phyloP scores from a whole-genome alignment of 2,113 vertebrate species.

The Heterotilapia buettikoferi region DNA sequence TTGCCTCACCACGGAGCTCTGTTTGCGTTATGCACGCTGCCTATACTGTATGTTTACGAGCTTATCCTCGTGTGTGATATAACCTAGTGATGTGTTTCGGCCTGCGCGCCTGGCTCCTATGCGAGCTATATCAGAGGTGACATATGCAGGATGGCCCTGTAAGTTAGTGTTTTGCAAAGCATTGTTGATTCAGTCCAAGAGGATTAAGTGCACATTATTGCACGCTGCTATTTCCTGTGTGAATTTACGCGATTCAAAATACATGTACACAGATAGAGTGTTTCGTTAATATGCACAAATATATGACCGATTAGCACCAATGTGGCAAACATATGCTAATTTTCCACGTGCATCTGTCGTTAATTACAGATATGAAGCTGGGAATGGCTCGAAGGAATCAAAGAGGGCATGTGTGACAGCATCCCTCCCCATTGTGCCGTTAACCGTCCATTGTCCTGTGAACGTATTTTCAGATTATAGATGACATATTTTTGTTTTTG shows the following conservation, averaged over 20 bases:
- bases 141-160: background rate
- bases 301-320: constrained; percentile 67
- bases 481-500: constrained; percentile 35
- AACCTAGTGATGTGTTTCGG: constrained; percentile 51
- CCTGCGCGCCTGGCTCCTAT: constrained; percentile 28
- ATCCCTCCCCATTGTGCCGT: constrained; percentile 17
- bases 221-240: background rate
- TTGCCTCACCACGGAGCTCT: constrained; percentile 50
- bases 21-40: constrained; percentile 32
- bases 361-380: constrained; percentile 74
- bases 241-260: constrained; percentile 29
- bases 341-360: constrained; percentile 70
- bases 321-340: constrained; percentile 75
- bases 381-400: constrained; percentile 67
- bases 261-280: constrained; percentile 44
- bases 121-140: background rate
- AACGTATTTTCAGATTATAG: constrained; percentile 37
- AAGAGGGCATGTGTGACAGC: constrained; percentile 43
- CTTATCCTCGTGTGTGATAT: constrained; percentile 50
- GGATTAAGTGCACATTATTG: constrained; percentile 24
- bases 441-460: constrained; percentile 45
- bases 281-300: constrained; percentile 67
- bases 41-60: constrained; percentile 39
- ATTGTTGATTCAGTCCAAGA: constrained; percentile 2
- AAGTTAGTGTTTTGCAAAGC: constrained; percentile 3